Percentiles rank a stretch among this genome's conserved stretches.
These are phyloP conservation scores for Anthoscopus minutus DNA, from an alignment of 2,113 vertebrate species.

Conservation along the genomic window DNA sequence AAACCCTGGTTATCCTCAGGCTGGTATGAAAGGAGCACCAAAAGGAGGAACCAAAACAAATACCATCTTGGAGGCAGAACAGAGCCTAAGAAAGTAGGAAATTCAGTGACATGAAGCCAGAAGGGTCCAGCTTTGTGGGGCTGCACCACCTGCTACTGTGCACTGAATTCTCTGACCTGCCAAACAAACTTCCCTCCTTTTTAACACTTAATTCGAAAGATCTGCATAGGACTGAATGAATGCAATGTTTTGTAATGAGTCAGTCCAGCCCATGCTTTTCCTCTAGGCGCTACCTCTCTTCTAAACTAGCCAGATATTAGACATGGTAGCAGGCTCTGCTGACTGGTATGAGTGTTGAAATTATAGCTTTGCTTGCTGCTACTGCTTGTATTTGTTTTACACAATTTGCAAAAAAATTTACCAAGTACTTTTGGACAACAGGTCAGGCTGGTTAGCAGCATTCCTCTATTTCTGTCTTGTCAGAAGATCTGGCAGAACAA, in stretches of 20 bases:
- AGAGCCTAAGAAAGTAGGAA: background rate
- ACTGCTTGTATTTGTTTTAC: background rate
- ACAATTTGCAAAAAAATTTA: background rate
- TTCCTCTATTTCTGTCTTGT: background rate
- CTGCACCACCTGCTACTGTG: background rate
- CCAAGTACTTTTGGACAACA: background rate
- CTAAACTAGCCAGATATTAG: background rate
- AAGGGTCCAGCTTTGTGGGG: background rate
- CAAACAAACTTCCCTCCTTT: background rate
- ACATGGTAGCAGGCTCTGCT: background rate
- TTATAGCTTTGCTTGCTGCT: background rate
- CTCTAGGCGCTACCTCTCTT: background rate
- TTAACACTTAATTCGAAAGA: background rate
- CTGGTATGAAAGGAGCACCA: background rate
- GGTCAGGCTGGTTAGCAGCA: background rate
- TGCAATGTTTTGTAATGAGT: background rate
- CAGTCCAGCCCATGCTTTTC: background rate
- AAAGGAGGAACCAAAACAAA: slow-evolving; percentile 23
- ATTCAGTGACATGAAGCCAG: background rate
- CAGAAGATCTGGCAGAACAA: background rate
- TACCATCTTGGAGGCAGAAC: background rate
- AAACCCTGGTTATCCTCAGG: background rate
- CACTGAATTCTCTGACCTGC: background rate
- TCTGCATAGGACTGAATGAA: background rate
- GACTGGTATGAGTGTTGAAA: background rate